phyloP scores from a whole-genome alignment of 2,888 invertebrate species.

The Minunthozetes semirufus region DNA sequence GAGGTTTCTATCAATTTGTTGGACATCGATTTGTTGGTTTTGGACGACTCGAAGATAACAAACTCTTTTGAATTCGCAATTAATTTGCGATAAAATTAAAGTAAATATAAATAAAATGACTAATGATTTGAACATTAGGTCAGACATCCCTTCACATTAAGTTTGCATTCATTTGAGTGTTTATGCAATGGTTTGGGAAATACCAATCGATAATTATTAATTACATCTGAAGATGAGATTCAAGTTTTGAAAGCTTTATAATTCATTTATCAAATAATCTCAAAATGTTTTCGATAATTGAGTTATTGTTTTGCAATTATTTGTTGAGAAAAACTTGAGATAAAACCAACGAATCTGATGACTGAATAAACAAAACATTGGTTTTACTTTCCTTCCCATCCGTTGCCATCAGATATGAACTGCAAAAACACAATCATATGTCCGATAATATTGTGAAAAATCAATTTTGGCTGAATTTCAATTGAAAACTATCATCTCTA shows the following conservation, averaged over 20 bases:
- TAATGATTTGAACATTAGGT: not conserved
- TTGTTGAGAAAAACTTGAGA: not conserved
- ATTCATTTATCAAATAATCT: not conserved
- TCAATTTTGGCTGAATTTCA: not conserved
- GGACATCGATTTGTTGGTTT: not conserved
- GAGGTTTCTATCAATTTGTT: conserved; percentile 59
- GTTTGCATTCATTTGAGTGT: too few relatives aligned
- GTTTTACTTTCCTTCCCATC: not conserved
- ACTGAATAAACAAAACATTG: conserved; percentile 6
- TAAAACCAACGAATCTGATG: not conserved
- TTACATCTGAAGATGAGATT: not conserved
- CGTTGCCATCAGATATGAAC: not conserved
- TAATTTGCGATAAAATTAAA: not conserved
- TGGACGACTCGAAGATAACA: conserved; percentile 30
- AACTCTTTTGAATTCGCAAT: conserved; percentile 32
- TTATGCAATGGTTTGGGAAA: not conserved
- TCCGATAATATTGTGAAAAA: too few relatives aligned
- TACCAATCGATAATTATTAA: not conserved
- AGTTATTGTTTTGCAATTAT: not conserved
- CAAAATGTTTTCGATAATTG: not conserved
- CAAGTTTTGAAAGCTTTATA: not conserved
- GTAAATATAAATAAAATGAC: not conserved
- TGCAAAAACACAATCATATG: not conserved
- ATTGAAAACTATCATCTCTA: not conserved
- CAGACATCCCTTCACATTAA: not conserved